Evolutionary conservation across 2,113 vertebrate genomes (phyloP).

Genomic region (Clarias gariepinus): DNA sequence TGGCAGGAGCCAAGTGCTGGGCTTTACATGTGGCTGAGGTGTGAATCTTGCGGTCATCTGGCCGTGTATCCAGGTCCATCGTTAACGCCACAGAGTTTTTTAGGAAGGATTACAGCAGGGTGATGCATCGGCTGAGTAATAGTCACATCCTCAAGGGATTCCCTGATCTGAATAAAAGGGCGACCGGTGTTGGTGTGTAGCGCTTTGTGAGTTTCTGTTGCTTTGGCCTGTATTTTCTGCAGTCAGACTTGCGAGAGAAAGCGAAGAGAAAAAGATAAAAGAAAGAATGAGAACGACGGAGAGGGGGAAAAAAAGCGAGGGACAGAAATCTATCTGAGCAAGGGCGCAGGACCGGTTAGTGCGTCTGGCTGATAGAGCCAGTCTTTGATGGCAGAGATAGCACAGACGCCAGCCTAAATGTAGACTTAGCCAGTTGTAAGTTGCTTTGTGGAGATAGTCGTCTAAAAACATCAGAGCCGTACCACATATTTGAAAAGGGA

Average conservation of each 20-base stretch:
- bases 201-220: constrained; percentile 8
- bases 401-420: constrained; percentile 76
- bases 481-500: constrained; percentile 41
- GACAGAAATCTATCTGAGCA: constrained; percentile 72
- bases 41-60: constrained; percentile 51
- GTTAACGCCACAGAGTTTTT: constrained; percentile 45
- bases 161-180: neutral
- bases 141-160: neutral
- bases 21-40: constrained; percentile 51
- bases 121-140: neutral
- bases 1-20: constrained; percentile 33
- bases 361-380: constrained; percentile 72
- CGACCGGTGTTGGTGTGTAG: neutral
- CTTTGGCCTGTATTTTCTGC: constrained; percentile 3
- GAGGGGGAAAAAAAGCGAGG: constrained; percentile 34
- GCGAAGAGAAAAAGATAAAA: constrained; percentile 55
- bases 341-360: constrained; percentile 73
- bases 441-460: constrained; percentile 68
- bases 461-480: constrained; percentile 65
- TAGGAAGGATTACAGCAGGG: constrained; percentile 36
- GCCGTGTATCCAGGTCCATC: constrained; percentile 34
- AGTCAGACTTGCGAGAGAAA: constrained; percentile 25
- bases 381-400: constrained; percentile 79
- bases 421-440: constrained; percentile 69
- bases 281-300: constrained; percentile 33